Base-by-base conservation (phyloP, 1,140 invertebrate species). In the Pogonognathellus flavescens region DNA sequence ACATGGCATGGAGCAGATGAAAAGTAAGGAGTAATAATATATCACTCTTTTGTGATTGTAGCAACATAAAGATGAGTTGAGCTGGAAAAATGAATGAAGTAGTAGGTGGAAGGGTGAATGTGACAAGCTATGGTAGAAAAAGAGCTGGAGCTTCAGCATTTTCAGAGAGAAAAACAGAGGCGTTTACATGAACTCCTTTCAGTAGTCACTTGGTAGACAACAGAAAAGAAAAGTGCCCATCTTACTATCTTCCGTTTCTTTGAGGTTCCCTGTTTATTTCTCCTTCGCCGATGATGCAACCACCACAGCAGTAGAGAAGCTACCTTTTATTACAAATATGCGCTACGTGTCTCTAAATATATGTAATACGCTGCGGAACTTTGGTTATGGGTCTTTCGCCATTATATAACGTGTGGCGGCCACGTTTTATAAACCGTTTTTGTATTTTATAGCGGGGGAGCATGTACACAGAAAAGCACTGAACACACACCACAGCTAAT, bases 31-130 rank as follows among this genome's bases (percentile, higher is more conserved):
- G 31, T 50, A 76, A 76, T 76, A 76, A 76, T 76, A 76, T 76
- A 76, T 76, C 70, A 76, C 70, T 76, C 70, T 76, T 76, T 76
- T 76, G 70, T 76, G 70, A 31, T n/a, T 76, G 25, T 50, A 16
- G 31, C 8, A 76, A 76, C 70, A 76, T 76, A 50, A 50, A 76
- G 70, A 76, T 76, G 41, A 76, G 41, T 16, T 76, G 25, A 76
- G 70, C 70, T 76, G 70, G 70, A 76, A 76, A 76, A 76, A 76
- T 76, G 31, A 76, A 72, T 49, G 66, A 41, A 41, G 31, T 1
- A 41, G 70, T 7, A 41, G 25, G 31, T 41, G 31, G 31, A 6
- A 20, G 49, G 70, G 41, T 76, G 70, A 50, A 76, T 41, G 70
- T n/a, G 25, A 41, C 70, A 76, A 72, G 31, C 25, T 22, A 16